Evolutionary conservation across 1,140 invertebrate genomes (phyloP), one percentile per base, ranked within the genome.

Genomic region (Stenopsyche tienmushanensis): DNA sequence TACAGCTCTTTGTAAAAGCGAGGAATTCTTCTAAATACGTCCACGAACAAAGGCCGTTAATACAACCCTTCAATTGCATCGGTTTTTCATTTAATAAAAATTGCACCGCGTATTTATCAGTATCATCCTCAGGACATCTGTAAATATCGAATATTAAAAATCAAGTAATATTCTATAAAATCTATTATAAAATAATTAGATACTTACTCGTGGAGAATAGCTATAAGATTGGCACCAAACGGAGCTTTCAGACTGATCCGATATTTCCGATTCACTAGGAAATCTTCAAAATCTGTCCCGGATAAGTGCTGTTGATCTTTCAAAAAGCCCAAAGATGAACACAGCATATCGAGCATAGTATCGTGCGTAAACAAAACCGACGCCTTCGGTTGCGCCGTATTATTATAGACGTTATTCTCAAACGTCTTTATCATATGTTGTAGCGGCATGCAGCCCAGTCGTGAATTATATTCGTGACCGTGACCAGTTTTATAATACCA

Each of bases 361-460:
- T 90, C 84, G 73, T 93, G 88, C 0, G 84, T 85, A 72, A 94
- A 94, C 70, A 90, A 86, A 39, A 90, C 88, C 0, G 86, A 78
- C 0, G 86, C 84, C 67, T 84, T 84, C 0, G 84, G 85, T 25
- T 71, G 50, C 47, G 47, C 23, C 1, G 5, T 10, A 9, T n/a
- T 42, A 34, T 34, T 34, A 5, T 5, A 34, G 2, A 25, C 10
- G 17, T 72, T 68, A 1, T 57, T 71, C 0, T 69, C 75, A 23
- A 85, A 77, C 15, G 82, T 83, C 18, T 84, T 76, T 44, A 91
- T 84, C 72, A 94, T 80, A 71, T 94, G 86, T 72, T 85, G 84
- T 0, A 92, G 72, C 1, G 87, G 79, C 3, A 84, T 83, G 73
- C 90, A 92, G 23, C 89, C 91, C 3, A 93, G 80, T 26, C 83